Conservation (phyloP, 2,888 invertebrate genomes). For the Apodemia duryi region DNA sequence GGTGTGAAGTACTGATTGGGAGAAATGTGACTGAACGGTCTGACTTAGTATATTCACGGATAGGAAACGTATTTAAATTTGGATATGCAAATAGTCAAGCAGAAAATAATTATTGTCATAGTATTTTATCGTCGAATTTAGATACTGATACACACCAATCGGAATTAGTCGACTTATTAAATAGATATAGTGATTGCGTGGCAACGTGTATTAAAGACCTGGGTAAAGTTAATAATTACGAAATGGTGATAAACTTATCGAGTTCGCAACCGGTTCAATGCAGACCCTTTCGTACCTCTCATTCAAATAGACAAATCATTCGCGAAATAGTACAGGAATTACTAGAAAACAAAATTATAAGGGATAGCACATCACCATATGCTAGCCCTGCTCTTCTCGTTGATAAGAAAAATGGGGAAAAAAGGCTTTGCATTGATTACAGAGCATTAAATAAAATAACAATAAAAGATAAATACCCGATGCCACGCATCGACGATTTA, state of each 20-base stretch:
- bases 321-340: constrained; percentile 15
- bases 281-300: constrained; percentile 2
- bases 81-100: too few species aligned
- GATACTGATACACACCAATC: too few species aligned
- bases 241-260: constrained; percentile 6
- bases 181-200: constrained; percentile 12
- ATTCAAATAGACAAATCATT: constrained; percentile 10
- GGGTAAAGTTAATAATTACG: constrained; percentile 8
- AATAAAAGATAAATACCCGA: constrained; percentile 17
- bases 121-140: too few species aligned
- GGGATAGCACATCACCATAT: constrained; percentile 12
- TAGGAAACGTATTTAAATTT: too few species aligned
- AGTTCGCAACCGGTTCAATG: constrained; percentile 2
- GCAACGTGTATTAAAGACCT: constrained; percentile 1
- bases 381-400: constrained; percentile 17
- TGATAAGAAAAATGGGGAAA: constrained; percentile 16
- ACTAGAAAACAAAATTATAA: constrained; percentile 15
- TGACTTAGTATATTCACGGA: too few species aligned
- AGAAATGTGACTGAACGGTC: too few species aligned
- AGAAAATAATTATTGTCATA: too few species aligned
- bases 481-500: constrained; percentile 15
- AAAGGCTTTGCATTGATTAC: constrained; percentile 17
- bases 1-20: too few species aligned
- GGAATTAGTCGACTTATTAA: not conserved
- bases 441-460: constrained; percentile 16